Conservation (phyloP, 2,113 vertebrate genomes). For the Cinclus mexicanus region DNA sequence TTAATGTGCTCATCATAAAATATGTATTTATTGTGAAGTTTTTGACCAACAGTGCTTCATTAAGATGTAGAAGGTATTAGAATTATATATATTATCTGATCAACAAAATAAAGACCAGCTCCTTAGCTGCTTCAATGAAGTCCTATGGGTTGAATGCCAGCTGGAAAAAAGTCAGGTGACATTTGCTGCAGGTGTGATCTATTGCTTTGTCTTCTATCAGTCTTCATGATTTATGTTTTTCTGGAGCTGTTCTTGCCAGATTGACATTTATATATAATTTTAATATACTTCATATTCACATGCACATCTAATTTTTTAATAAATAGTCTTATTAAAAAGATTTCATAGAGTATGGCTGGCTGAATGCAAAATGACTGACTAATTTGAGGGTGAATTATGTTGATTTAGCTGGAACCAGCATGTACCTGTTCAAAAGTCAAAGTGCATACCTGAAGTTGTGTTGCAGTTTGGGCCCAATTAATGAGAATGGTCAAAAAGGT, state of each 20-base stretch:
- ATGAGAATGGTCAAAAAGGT: constrained; percentile 15
- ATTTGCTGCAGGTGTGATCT: neutral
- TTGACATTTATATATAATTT: neutral
- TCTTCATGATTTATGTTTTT: neutral
- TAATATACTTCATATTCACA: neutral
- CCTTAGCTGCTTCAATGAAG: neutral
- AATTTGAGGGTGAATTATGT: neutral
- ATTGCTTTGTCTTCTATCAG: neutral
- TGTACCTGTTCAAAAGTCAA: neutral
- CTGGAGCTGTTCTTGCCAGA: neutral
- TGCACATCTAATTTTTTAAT: constrained; percentile 20
- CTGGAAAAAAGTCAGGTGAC: neutral
- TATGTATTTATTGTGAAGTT: neutral
- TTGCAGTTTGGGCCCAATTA: constrained; percentile 26
- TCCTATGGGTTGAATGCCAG: neutral
- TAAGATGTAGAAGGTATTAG: neutral
- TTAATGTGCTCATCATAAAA: neutral
- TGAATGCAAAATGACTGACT: constrained; percentile 24
- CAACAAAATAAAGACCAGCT: neutral
- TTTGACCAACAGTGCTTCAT: neutral
- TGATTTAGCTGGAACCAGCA: neutral
- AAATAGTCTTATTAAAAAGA: neutral
- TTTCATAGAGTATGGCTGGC: neutral
- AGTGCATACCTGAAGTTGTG: neutral
- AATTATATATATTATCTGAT: neutral